Evolutionary conservation across 2,797 vertebrate species (phyloP).

Genomic region (Eulemur albifrons): DNA sequence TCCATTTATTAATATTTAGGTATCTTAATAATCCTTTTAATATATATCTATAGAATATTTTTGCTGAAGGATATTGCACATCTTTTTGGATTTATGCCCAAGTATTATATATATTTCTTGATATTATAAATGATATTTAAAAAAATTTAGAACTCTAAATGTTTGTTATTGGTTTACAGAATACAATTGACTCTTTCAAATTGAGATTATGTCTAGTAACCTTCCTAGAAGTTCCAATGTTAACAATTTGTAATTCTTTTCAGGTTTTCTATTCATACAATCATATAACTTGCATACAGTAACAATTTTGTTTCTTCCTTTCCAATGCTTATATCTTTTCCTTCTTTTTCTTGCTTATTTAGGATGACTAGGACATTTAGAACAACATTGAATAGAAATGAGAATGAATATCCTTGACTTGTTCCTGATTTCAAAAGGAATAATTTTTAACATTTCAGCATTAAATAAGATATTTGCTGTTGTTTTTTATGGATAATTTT

Average conservation of each 20-base stretch:
- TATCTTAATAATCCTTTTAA: not conserved
- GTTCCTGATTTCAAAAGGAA: not conserved
- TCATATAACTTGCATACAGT: not conserved
- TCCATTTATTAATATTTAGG: not conserved
- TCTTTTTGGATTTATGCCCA: not conserved
- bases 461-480: not conserved
- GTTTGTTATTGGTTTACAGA: not conserved
- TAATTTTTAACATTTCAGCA: not conserved
- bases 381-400: not conserved
- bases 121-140: not conserved
- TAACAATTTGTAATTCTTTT: not conserved
- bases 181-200: not conserved
- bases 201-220: not conserved
- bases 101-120: not conserved
- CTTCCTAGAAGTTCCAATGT: not conserved
- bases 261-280: not conserved
- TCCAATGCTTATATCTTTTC: not conserved
- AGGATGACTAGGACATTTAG: not conserved
- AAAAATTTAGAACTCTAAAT: not conserved
- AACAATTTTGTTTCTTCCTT: constrained; percentile 25
- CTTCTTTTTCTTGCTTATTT: not conserved
- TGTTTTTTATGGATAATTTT: not conserved
- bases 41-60: not conserved
- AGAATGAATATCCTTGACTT: not conserved
- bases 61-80: not conserved